A percentile compares a stretch with the other conserved stretches of the same genome.
These are phyloP conservation scores for Drosophila robusta DNA, from an alignment of 2,888 invertebrate genomes.

Conservation along the genomic window DNA sequence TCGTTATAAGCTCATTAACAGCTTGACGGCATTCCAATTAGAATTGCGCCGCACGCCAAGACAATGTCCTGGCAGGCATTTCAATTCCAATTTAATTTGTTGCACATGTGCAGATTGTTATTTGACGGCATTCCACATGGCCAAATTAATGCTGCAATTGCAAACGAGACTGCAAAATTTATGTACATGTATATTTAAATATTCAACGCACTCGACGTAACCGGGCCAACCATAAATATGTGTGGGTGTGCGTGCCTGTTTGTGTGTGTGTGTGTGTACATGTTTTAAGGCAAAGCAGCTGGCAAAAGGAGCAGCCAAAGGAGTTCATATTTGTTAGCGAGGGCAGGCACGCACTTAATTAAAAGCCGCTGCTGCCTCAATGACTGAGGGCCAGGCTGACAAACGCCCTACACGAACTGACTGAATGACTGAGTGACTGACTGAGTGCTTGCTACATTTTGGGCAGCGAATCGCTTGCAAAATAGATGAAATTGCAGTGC, in stretches of 20 bases:
- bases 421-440: conserved; percentile 3
- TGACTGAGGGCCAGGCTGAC: conserved; percentile 1
- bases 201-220: conserved; percentile 27
- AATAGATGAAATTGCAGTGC: conserved; percentile 66
- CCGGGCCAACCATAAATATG: conserved; percentile 34
- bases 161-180: conserved; percentile 18
- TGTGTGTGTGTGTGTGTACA: conserved; percentile 1
- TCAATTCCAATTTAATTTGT: conserved; percentile 36
- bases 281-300: conserved; percentile 4
- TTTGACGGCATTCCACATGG: conserved; percentile 32
- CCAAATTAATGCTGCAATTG: conserved; percentile 42
- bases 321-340: conserved; percentile 50
- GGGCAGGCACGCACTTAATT: conserved; percentile 71
- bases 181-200: conserved; percentile 17
- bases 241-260: neutral
- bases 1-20: conserved; percentile 38
- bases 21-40: conserved; percentile 31
- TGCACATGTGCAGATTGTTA: conserved; percentile 39
- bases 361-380: conserved; percentile 45
- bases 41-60: conserved; percentile 6
- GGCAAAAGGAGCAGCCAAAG: conserved; percentile 37
- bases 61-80: conserved; percentile 35
- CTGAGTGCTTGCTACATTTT: conserved; percentile 47
- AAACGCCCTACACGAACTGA: conserved; percentile 13
- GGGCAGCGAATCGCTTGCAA: conserved; percentile 43